Percentiles rank a stretch among this genome's conserved stretches.
Conservation (phyloP, 1,140 invertebrate genomes). For the Steinernema feltiae region DNA sequence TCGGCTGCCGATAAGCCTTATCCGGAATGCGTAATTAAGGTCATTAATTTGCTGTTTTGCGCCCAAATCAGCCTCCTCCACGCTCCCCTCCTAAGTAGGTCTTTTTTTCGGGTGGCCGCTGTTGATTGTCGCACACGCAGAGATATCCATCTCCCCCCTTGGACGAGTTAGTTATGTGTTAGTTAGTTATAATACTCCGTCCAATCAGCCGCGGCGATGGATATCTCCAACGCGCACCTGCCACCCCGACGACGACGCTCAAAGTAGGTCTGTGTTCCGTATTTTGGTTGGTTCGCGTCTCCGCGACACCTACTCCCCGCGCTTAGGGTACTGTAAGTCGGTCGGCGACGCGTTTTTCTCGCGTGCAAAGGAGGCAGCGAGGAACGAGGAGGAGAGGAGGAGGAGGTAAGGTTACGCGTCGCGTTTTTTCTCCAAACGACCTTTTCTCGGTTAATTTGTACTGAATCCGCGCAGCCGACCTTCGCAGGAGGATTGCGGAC, state of each 20-base stretch:
- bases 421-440: not conserved
- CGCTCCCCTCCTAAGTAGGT: conserved; percentile 1
- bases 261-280: conserved; percentile 12
- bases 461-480: not conserved
- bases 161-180: conserved; percentile 11
- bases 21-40: conserved; percentile 7
- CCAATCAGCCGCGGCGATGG: conserved; percentile 11
- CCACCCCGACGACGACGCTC: not conserved
- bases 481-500: not conserved
- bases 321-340: conserved; percentile 2
- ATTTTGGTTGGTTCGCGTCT: conserved; percentile 9
- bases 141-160: not conserved
- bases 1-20: not conserved
- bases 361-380: not conserved
- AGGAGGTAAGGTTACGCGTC: conserved; percentile 1
- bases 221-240: not conserved
- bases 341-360: conserved; percentile 6
- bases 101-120: conserved; percentile 5
- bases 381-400: not conserved
- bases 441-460: conserved; percentile 13
- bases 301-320: no score
- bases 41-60: not conserved
- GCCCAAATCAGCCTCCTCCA: not conserved
- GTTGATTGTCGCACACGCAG: not conserved
- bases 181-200: conserved; percentile 12